Conservation (phyloP, 2,888 invertebrate genomes). For the Agrochola lota region DNA sequence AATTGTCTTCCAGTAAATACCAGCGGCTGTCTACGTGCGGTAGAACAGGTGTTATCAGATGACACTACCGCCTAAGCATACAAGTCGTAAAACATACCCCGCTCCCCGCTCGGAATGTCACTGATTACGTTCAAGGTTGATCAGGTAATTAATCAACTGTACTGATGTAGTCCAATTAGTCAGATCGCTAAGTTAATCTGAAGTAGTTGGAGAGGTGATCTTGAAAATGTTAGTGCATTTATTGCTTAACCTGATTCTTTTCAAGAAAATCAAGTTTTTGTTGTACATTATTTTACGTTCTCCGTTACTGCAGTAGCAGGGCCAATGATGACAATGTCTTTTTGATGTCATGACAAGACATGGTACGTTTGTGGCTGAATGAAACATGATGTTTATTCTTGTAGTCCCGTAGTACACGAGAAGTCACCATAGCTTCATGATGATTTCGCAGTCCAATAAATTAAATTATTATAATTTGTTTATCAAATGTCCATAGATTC, state of each 20-base stretch:
- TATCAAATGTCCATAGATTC: too few species aligned
- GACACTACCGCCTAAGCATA: slow-evolving; percentile 58
- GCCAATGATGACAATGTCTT: neutral
- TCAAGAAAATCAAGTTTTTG: neutral
- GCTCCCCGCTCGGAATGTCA: slow-evolving; percentile 74
- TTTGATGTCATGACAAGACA: neutral
- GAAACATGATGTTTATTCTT: neutral
- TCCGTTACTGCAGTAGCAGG: neutral
- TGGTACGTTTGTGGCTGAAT: neutral
- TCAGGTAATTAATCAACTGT: slow-evolving; percentile 39
- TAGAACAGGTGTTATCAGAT: slow-evolving; percentile 64
- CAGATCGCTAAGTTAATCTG: slow-evolving; percentile 16
- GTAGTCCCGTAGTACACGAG: neutral
- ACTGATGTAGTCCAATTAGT: slow-evolving; percentile 42
- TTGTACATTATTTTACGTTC: neutral
- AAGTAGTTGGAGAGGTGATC: slow-evolving; percentile 6
- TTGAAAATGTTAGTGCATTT: neutral
- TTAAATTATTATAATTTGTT: too few species aligned
- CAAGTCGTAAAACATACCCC: slow-evolving; percentile 68
- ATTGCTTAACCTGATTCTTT: neutral
- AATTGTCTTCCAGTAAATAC: slow-evolving; percentile 15
- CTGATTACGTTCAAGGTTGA: slow-evolving; percentile 73
- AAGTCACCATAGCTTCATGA: neutral
- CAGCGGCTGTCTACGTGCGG: slow-evolving; percentile 40
- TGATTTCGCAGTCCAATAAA: too few species aligned